phyloP scores from a whole-genome alignment of 2,888 invertebrate genomes.

The Psococerastis gibbosa region DNA sequence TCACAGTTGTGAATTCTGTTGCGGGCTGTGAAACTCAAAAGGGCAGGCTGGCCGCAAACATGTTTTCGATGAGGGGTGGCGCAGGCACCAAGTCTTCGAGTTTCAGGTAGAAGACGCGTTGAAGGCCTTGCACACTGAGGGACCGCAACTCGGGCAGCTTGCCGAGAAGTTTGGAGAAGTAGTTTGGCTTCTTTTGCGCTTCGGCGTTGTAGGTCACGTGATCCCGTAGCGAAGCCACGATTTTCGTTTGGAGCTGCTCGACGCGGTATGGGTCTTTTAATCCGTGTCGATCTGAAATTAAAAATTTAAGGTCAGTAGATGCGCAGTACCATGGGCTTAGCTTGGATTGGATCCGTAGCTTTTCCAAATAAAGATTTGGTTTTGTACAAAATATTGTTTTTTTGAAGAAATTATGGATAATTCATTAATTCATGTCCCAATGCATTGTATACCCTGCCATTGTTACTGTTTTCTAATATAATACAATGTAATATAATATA shows the following conservation, averaged over 20 bases:
- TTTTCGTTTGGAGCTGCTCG: constrained; percentile 90
- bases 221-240: constrained; percentile 85
- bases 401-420: no score
- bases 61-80: constrained; percentile 82
- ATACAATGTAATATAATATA: no score
- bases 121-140: constrained; percentile 81
- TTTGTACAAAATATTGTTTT: no score
- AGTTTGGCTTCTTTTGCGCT: constrained; percentile 76
- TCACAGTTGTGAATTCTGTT: no score
- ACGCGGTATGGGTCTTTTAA: constrained; percentile 79
- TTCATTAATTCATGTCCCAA: no score
- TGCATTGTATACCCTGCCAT: no score
- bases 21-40: constrained; percentile 37
- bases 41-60: constrained; percentile 88
- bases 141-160: constrained; percentile 85
- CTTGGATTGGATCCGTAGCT: no score
- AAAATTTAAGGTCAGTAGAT: constrained; percentile 1
- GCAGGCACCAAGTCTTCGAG: constrained; percentile 81
- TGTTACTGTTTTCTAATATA: no score
- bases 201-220: constrained; percentile 87
- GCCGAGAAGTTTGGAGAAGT: constrained; percentile 80
- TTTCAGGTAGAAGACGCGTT: constrained; percentile 86
- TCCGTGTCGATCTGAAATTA: constrained; percentile 67
- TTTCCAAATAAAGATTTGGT: no score
- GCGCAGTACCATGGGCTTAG: neutral